These are phyloP conservation scores for Helarctos malayanus DNA, from an alignment of 2,797 vertebrate species.

Conservation along the genomic window DNA sequence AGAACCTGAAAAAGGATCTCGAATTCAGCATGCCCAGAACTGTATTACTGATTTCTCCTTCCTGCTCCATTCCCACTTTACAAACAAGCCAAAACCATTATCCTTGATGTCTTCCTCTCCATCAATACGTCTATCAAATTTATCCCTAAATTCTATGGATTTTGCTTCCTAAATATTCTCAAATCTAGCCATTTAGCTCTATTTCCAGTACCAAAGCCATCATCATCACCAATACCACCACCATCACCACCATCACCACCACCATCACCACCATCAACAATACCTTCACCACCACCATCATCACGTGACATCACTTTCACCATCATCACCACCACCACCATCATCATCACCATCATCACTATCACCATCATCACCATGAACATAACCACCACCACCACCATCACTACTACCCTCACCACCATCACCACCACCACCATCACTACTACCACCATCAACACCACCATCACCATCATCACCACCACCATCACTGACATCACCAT, in stretches of 20 bases:
- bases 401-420: rapidly evolving
- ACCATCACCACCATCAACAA: neutral
- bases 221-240: neutral
- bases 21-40: neutral
- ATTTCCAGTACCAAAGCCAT: neutral
- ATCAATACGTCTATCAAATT: neutral
- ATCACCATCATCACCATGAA: neutral
- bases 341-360: neutral
- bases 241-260: neutral
- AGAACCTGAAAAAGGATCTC: neutral
- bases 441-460: rapidly evolving
- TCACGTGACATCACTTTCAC: neutral
- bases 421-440: neutral
- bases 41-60: neutral
- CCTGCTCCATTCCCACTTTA: neutral
- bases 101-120: neutral
- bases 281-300: too few species aligned
- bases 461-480: too few species aligned
- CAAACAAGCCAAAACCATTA: constrained; percentile 20
- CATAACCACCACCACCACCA: too few species aligned
- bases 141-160: neutral
- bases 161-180: constrained; percentile 40
- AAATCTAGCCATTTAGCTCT: neutral
- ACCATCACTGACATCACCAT: rapidly evolving
- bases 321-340: too few species aligned